A percentile compares a stretch with the other conserved stretches of the same genome.
Conservation (phyloP, 2,113 vertebrate species). For the Rhynchomys soricoides region DNA sequence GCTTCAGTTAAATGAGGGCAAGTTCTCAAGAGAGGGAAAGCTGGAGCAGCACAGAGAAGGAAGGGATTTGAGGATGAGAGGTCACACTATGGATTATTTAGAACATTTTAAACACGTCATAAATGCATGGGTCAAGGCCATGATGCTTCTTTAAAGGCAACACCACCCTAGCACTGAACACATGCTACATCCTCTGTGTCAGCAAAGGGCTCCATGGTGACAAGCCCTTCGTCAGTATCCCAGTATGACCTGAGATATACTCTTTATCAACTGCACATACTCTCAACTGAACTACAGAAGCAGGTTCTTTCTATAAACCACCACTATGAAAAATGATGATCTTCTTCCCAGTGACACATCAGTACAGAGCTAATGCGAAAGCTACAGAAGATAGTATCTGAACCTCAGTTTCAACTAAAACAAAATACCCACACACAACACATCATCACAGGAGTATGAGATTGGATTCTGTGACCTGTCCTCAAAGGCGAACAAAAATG, state of each 20-base stretch:
- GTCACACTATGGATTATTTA: too few relatives aligned
- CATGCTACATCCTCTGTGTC: neutral
- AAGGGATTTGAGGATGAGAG: neutral
- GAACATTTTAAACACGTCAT: neutral
- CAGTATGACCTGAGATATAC: neutral
- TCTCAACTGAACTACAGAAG: neutral
- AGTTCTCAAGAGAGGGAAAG: neutral
- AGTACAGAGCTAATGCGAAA: neutral
- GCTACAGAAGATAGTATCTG: neutral
- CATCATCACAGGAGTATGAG: neutral
- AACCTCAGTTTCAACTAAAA: neutral
- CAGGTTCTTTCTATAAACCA: neutral
- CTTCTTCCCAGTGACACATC: neutral
- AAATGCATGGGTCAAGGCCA: neutral
- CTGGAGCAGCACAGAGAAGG: neutral
- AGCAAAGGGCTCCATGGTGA: neutral
- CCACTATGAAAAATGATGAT: neutral
- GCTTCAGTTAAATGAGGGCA: rapidly evolving
- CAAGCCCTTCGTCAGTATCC: neutral
- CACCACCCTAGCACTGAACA: neutral
- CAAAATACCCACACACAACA: neutral
- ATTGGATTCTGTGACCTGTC: neutral
- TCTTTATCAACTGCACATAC: neutral
- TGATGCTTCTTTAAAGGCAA: neutral
- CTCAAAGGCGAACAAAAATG: neutral